These are phyloP conservation scores for Sthenelais limicola DNA, from an alignment of 2,888 invertebrate genomes.

Conservation along the genomic window DNA sequence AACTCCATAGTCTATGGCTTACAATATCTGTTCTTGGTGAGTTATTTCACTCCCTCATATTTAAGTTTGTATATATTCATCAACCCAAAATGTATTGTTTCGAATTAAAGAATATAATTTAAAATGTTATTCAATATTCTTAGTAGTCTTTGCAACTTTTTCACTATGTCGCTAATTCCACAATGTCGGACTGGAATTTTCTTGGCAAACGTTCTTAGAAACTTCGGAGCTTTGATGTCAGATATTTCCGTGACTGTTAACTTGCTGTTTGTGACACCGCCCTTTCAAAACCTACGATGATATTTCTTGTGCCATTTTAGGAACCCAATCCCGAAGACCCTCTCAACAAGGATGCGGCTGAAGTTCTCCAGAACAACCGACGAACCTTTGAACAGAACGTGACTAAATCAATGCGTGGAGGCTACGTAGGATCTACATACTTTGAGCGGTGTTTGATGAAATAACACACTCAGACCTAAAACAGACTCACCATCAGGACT, in stretches of 20 bases:
- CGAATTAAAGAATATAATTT: too few species aligned
- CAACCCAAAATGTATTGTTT: too few species aligned
- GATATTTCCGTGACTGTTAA: neutral
- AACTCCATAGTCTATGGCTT: constrained; percentile 98
- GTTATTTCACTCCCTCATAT: constrained; percentile 56
- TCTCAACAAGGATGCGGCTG: constrained; percentile 97
- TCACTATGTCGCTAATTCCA: too few species aligned
- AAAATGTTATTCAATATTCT: too few species aligned
- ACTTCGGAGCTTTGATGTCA: neutral
- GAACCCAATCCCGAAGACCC: constrained; percentile 99
- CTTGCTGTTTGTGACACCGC: neutral
- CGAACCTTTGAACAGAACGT: constrained; percentile 96
- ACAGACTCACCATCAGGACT: too few species aligned
- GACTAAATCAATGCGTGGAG: constrained; percentile 95
- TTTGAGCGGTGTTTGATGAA: constrained; percentile 93
- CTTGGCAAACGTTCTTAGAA: too few species aligned
- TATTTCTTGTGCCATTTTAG: constrained; percentile 73
- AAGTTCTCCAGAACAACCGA: constrained; percentile 94
- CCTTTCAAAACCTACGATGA: neutral
- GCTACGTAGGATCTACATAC: constrained; percentile 92
- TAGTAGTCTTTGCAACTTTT: too few species aligned
- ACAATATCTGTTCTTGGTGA: constrained; percentile 95
- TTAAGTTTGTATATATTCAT: too few species aligned
- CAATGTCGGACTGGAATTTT: too few species aligned
- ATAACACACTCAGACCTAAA: constrained; percentile 40